phyloP scores from a whole-genome alignment of 1,140 invertebrate genomes.

The Saxidomus purpurata region DNA sequence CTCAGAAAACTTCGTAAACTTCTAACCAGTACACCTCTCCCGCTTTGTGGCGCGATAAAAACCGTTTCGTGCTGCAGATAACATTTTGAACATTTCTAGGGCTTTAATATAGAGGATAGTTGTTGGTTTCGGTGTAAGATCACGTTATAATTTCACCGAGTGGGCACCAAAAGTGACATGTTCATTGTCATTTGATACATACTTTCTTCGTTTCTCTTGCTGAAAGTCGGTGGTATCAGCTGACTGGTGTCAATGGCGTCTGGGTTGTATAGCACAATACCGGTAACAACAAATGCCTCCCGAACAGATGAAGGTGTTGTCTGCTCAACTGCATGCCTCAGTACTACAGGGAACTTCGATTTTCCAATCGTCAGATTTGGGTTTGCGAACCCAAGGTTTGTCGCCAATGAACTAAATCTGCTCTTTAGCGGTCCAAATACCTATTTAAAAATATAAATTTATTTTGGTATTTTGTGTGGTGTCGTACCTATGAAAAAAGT shows the following conservation, averaged over 20 bases:
- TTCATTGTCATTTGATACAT: not conserved
- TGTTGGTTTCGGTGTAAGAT: too few species aligned
- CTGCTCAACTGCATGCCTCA: slow-evolving; percentile 17
- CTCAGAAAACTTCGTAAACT: too few species aligned
- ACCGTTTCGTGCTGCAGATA: too few species aligned
- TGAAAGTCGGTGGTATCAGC: slow-evolving; percentile 17
- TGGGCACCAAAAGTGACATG: too few species aligned
- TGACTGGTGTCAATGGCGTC: not conserved
- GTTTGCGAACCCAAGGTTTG: slow-evolving; percentile 6
- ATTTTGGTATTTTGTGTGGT: too few species aligned
- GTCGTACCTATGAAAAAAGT: too few species aligned
- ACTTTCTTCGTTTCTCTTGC: slow-evolving; percentile 19
- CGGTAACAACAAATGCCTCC: not conserved
- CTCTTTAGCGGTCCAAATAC: not conserved
- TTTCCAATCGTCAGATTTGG: not conserved
- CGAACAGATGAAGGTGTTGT: not conserved
- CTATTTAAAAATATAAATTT: not conserved
- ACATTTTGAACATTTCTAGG: too few species aligned
- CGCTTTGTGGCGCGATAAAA: too few species aligned
- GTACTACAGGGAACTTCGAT: not conserved
- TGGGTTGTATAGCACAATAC: not conserved
- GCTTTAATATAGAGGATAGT: too few species aligned
- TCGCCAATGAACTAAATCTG: not conserved
- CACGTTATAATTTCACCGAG: too few species aligned
- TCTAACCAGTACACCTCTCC: too few species aligned